Percentiles rank a stretch among this genome's conserved stretches.
These are phyloP conservation scores for Mus minutoides DNA, from an alignment of 2,797 vertebrate genomes.

Conservation along the genomic window DNA sequence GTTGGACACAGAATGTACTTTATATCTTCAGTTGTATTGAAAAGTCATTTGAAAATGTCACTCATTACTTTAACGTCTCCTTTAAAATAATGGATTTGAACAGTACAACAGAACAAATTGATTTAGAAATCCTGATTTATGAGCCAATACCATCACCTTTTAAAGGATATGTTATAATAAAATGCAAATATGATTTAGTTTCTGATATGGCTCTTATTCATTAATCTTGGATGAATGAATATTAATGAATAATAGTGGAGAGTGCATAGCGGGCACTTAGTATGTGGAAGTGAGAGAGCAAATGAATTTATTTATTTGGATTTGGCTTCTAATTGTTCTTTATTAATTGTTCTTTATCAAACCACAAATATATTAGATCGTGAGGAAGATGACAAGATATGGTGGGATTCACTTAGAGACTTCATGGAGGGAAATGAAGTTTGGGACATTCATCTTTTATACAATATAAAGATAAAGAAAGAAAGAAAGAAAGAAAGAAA, in stretches of 20 bases:
- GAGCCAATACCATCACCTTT: constrained; percentile 47
- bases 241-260: neutral
- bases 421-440: neutral
- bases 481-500: too few species aligned
- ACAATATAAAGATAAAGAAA: neutral
- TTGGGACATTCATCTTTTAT: neutral
- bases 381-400: neutral
- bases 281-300: neutral
- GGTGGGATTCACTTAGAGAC: neutral
- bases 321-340: neutral
- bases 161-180: constrained; percentile 41
- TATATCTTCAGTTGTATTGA: constrained; percentile 67
- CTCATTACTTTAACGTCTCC: constrained; percentile 59
- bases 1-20: constrained; percentile 44
- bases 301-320: constrained; percentile 22
- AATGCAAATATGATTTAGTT: constrained; percentile 53
- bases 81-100: constrained; percentile 73
- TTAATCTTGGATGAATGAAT: neutral
- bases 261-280: neutral
- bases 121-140: constrained; percentile 53
- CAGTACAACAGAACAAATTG: constrained; percentile 48
- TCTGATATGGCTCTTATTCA: neutral
- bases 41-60: constrained; percentile 78
- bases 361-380: neutral
- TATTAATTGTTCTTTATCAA: neutral